phyloP scores from a whole-genome alignment of 2,888 invertebrate genomes.

The Drosophila anomalata region DNA sequence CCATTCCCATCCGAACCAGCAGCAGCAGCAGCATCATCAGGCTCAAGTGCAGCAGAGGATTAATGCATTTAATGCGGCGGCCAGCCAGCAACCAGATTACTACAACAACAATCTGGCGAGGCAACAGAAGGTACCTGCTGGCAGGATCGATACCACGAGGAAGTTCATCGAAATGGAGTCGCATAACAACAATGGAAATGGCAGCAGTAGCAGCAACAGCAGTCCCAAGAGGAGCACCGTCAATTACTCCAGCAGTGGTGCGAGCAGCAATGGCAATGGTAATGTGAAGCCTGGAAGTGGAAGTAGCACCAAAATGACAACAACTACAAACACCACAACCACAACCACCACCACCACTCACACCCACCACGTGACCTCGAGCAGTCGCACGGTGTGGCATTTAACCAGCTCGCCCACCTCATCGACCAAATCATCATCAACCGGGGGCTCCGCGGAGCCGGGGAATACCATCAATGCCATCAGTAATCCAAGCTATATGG shows the following conservation, averaged over 20 bases:
- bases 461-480: conserved; percentile 83
- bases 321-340: conserved; percentile 52
- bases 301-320: conserved; percentile 44
- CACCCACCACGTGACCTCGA: conserved; percentile 64
- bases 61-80: conserved; percentile 80
- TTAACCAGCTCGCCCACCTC: conserved; percentile 72
- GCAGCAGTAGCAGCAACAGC: conserved; percentile 49
- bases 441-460: conserved; percentile 67
- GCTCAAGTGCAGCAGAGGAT: conserved; percentile 81
- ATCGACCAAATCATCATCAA: conserved; percentile 69
- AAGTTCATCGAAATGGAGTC: conserved; percentile 81
- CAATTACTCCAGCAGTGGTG: conserved; percentile 67
- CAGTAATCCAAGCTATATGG: conserved; percentile 84
- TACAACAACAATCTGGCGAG: conserved; percentile 53
- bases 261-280: conserved; percentile 74
- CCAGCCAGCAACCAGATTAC: conserved; percentile 65
- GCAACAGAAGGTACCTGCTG: conserved; percentile 54
- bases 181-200: conserved; percentile 52
- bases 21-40: conserved; percentile 51
- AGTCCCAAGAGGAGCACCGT: conserved; percentile 60
- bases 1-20: conserved; percentile 51
- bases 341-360: conserved; percentile 43
- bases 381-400: conserved; percentile 84
- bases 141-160: conserved; percentile 68
- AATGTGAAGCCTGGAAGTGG: conserved; percentile 50